Percentiles rank a stretch among this genome's conserved stretches.
phyloP scores from a whole-genome alignment of 1,140 invertebrate genomes.

The Zaprionus kolodkinae region DNA sequence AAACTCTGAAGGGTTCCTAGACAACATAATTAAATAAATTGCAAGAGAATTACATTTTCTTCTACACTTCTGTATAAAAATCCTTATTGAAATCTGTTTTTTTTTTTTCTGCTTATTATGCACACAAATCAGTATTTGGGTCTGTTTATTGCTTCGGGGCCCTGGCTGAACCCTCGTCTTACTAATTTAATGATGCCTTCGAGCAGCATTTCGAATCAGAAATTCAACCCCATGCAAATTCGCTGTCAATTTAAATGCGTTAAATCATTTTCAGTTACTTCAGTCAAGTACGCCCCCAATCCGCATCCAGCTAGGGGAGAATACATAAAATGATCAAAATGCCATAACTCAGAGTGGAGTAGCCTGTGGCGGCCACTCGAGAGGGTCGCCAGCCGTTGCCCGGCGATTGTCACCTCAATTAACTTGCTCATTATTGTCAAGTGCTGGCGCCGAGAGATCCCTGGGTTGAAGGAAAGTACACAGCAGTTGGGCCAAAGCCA shows the following conservation, averaged over 20 bases:
- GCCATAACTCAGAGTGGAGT: constrained; percentile 58
- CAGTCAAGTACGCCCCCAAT: neutral
- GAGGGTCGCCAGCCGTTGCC: constrained; percentile 38
- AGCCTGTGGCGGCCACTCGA: constrained; percentile 34
- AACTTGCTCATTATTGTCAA: constrained; percentile 76
- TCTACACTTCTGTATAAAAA: neutral
- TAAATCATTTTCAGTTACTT: constrained; percentile 57
- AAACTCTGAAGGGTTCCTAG: neutral
- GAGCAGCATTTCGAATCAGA: neutral
- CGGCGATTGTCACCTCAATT: constrained; percentile 78
- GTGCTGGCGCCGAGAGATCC: constrained; percentile 46
- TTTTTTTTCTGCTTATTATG: neutral
- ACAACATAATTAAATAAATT: too few species aligned
- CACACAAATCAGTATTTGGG: constrained; percentile 5
- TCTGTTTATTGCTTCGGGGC: neutral
- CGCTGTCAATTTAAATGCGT: constrained; percentile 49
- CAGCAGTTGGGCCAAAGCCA: constrained; percentile 32
- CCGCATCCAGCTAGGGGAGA: constrained; percentile 6
- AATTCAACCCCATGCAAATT: constrained; percentile 26
- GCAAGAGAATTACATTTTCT: too few species aligned
- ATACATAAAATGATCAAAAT: constrained; percentile 79
- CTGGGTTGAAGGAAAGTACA: constrained; percentile 21
- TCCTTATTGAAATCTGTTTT: neutral
- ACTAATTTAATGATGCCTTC: constrained; percentile 36
- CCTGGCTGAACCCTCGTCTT: constrained; percentile 27